Evolutionary conservation across 2,113 vertebrate genomes (phyloP), one percentile per base, ranked within the genome.

Genomic region (Scytalopus superciliaris): DNA sequence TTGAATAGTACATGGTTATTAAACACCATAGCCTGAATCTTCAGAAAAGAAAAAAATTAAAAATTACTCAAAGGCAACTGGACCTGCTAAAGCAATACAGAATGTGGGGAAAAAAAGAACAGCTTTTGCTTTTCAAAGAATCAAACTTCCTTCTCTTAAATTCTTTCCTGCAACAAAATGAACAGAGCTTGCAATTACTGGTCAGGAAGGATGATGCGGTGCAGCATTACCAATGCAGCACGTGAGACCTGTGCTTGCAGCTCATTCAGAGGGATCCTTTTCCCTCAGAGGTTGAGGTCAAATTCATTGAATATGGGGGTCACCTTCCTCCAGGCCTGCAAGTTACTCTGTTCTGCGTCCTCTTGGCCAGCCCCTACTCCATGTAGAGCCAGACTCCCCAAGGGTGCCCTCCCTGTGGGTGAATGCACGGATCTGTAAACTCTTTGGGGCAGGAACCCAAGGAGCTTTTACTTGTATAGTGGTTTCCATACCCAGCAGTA

Each of bases 401-500:
- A 7, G n/a, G 17, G 5, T 57, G 28, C 5, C 14, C 19, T 67
- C n/a, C 66, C 44, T 0, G 2, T 44, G 59, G 19, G 8, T 28
- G 35, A 37, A 31, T 7, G 7, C 19, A 3, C 0, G 2, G 85
- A 25, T 63, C 57, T 47, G 52, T 42, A 33, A 92, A 67, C 9
- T 80, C 79, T 50, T 73, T 60, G 68, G 82, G 81, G 39, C 42
- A 70, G 64, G 50, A 96, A 21, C 79, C 44, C 35, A 22, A 87
- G 42, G 44, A 67, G 35, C 14, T 74, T 66, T 87, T 63, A 6
- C 94, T 90, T 55, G 30, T 70, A 12, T 16, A 81, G 64, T 59
- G 44, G 76, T 89, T 95, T 95, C 92, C 47, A 45, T 18, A 81
- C 19, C 60, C 89, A 93, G 73, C 88, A 92, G 90, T 89, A 73